Conservation (phyloP, 2,113 vertebrate genomes). For the Ciconia maguari region DNA sequence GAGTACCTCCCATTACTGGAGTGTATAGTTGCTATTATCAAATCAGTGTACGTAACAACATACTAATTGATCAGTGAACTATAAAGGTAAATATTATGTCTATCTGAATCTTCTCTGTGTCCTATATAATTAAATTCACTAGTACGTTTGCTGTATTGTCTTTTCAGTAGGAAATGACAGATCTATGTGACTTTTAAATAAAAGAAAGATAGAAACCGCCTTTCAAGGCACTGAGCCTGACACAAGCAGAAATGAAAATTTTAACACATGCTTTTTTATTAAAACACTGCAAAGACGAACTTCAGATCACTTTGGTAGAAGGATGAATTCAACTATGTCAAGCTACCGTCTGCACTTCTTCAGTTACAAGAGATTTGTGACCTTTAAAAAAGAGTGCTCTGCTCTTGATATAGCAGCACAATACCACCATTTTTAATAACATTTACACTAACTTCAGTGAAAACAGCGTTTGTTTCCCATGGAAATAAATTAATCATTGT, state of each 20-base stretch:
- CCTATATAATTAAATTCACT: neutral
- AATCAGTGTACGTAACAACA: constrained; percentile 26
- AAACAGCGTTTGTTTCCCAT: neutral
- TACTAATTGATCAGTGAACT: constrained; percentile 11
- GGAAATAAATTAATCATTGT: neutral
- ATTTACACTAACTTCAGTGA: neutral
- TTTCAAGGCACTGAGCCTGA: neutral
- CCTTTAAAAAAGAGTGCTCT: neutral
- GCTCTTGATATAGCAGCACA: neutral
- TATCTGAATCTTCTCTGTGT: neutral
- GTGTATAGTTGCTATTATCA: constrained; percentile 18
- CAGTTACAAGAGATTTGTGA: neutral
- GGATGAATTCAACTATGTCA: neutral
- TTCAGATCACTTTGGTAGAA: neutral
- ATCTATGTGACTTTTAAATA: neutral
- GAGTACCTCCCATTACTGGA: neutral
- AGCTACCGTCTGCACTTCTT: neutral
- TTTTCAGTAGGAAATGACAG: neutral
- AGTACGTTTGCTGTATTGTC: neutral
- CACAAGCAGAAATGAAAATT: neutral
- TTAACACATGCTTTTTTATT: neutral
- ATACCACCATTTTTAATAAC: neutral
- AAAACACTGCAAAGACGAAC: neutral
- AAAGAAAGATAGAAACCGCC: neutral
- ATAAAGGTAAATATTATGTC: constrained; percentile 28